These are phyloP conservation scores for Endotricha flammealis DNA, from an alignment of 2,888 invertebrate genomes.

Conservation along the genomic window DNA sequence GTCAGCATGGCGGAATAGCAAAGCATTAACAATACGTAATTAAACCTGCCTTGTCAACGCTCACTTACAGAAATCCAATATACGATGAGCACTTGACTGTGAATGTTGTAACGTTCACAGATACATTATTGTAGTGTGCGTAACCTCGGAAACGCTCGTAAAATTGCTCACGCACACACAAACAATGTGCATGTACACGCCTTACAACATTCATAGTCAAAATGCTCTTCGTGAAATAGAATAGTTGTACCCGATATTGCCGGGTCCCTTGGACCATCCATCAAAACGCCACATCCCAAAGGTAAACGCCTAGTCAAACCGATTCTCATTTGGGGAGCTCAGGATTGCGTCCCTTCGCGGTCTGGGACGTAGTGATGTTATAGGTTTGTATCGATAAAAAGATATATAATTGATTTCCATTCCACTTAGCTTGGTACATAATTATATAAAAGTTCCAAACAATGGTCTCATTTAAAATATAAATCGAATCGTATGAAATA, in stretches of 20 bases:
- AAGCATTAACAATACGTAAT: slow-evolving; percentile 6
- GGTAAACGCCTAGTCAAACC: slow-evolving; percentile 7
- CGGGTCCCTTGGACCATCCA: slow-evolving; percentile 12
- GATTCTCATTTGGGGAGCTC: slow-evolving; percentile 8
- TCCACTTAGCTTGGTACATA: background rate
- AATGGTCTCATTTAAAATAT: no score
- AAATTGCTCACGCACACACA: no score
- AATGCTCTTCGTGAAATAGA: no score
- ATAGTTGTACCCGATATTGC: slow-evolving; percentile 4
- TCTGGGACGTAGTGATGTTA: background rate
- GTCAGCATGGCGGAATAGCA: background rate
- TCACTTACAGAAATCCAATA: no score
- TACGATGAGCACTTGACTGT: no score
- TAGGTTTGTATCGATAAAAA: slow-evolving; percentile 1
- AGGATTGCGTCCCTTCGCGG: slow-evolving; percentile 4
- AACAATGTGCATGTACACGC: no score
- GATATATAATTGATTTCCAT: no score
- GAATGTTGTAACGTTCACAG: no score
- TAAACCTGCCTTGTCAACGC: slow-evolving; percentile 8
- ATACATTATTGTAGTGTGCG: no score
- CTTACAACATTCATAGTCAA: no score
- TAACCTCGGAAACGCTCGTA: no score
- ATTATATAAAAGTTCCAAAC: background rate
- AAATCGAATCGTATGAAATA: no score
- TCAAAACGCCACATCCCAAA: slow-evolving; percentile 21